Evolutionary conservation across 2,888 invertebrate genomes (phyloP), one percentile per base, ranked within the genome.

Genomic region (Pollenia angustigena): DNA sequence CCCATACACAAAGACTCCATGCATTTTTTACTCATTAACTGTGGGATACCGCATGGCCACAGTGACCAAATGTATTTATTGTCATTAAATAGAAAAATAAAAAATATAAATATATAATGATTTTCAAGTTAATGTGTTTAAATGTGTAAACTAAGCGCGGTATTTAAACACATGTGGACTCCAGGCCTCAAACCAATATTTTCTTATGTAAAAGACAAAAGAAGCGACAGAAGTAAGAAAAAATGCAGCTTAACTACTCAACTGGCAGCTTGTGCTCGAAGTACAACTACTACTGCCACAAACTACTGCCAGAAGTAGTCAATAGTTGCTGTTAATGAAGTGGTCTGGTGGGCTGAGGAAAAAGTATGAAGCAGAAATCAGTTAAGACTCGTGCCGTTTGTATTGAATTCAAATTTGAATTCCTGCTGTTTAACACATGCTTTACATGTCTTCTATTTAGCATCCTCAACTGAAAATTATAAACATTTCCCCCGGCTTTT

Each of bases 351-450:
- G 58, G 48, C 44, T 44, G 4, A 44, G 64, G 12, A 6, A 9
- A 40, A 62, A 62, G 42, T 14, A 32, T 32, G 32, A 4, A 32
- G 32, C 18, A 46, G 18, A 18, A 64, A 64, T 46, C 46, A 7
- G 64, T 42, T 44, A 44, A 66, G 81, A 76, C 85, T 85, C 85
- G 85, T 85, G 85, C 85, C 76, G 64, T 69, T 54, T 75, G 54
- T 75, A 60, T 74, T 48, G 64, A 56, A 81, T 85, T 81, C 81
- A 81, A 85, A 85, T 66, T 66, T 72, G 66, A 85, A 78, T 85
- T 81, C 85, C 81, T 81, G 85, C 85, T 85, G 85, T 81, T 85
- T 85, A 85, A 85, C 81, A 85, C 85, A 81, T 85, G 85, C 81
- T 81, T 66, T 81, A 81, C 81, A 81, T 85, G 80, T 81, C 71